Percentiles rank a stretch among this genome's conserved stretches.
These are phyloP conservation scores for Aphelocoma californica DNA, from an alignment of 2,797 vertebrate genomes.

Conservation along the genomic window DNA sequence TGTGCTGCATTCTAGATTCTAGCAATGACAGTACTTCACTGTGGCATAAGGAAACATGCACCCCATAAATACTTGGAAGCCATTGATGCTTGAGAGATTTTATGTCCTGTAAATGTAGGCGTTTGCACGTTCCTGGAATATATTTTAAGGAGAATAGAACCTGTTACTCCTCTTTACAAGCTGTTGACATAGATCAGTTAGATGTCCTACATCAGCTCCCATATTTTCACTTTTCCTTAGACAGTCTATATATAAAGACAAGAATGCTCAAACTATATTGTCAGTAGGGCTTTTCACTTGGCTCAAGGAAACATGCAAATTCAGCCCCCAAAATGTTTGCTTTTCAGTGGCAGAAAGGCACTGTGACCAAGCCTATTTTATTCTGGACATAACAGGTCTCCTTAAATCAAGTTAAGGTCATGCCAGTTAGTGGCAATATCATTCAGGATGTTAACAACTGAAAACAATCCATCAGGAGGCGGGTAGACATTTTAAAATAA, in stretches of 20 bases:
- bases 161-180: neutral
- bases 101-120: neutral
- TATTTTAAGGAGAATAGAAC: neutral
- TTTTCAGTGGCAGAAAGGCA: neutral
- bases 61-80: neutral
- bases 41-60: neutral
- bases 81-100: neutral
- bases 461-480: slow-evolving; percentile 17
- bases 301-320: neutral
- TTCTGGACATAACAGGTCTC: neutral
- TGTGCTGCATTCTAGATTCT: neutral
- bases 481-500: neutral
- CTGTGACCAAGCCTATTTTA: neutral
- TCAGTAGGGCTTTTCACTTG: neutral
- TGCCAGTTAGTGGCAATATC: neutral
- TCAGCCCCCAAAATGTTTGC: neutral
- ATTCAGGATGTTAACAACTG: slow-evolving; percentile 25
- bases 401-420: slow-evolving; percentile 54
- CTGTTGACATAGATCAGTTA: neutral
- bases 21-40: neutral
- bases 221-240: neutral
- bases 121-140: neutral
- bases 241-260: neutral
- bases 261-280: neutral
- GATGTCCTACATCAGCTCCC: neutral